Evolutionary conservation across 2,113 vertebrate species (phyloP).

Genomic region (Ammospiza caudacuta): DNA sequence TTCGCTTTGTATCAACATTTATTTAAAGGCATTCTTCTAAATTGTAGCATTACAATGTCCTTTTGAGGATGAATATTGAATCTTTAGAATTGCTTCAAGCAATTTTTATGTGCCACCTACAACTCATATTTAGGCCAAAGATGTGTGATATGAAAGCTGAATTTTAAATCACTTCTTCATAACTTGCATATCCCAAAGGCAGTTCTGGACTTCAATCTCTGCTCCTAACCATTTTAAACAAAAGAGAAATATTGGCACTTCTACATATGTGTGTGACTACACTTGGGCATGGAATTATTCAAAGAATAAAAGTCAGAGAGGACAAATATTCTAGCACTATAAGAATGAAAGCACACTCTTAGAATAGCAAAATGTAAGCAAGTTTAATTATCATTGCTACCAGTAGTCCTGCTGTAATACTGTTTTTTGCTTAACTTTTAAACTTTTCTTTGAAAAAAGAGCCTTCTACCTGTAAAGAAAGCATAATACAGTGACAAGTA

Average conservation of each 20-base stretch:
- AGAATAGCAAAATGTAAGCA: neutral
- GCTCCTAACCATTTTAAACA: neutral
- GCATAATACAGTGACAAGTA: neutral
- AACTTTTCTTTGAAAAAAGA: neutral
- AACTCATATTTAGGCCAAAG: neutral
- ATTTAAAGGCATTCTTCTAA: neutral
- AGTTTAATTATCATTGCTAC: neutral
- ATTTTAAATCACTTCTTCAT: neutral
- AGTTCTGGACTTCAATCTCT: neutral
- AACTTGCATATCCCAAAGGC: neutral
- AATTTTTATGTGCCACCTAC: neutral
- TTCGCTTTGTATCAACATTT: neutral
- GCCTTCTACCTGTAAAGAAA: neutral
- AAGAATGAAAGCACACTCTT: neutral
- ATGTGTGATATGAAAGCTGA: neutral
- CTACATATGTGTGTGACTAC: neutral
- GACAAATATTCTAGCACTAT: neutral
- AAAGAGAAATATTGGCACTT: neutral
- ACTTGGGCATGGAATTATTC: neutral
- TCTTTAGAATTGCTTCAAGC: neutral
- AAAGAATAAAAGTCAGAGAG: neutral
- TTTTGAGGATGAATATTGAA: neutral
- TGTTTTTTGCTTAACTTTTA: neutral
- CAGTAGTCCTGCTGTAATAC: neutral
- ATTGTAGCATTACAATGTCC: neutral